Evolutionary conservation across 1,140 invertebrate species (phyloP), one percentile per base, ranked within the genome.

Genomic region (Drosophila melanogaster): DNA sequence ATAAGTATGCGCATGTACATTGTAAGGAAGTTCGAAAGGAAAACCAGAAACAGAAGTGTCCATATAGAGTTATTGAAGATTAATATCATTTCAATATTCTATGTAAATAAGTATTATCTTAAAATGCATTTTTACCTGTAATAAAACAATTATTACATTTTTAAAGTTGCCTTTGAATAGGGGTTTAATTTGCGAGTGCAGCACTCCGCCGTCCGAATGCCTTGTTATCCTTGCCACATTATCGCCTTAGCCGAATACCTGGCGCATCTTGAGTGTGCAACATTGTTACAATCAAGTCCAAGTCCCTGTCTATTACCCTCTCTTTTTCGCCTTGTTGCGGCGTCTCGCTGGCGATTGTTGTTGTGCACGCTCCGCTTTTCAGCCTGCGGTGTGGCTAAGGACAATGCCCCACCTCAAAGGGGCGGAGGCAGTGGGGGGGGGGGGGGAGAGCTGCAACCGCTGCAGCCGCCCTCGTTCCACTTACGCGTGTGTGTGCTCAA

Each of bases 141-240:
- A n/a, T n/a, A n/a, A n/a, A n/a, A n/a, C n/a, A n/a, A n/a, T n/a
- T n/a, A n/a, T n/a, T n/a, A n/a, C n/a, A n/a, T n/a, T n/a, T n/a
- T n/a, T n/a, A n/a, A 7, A 8, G 26, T 7, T 30, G 26, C 26
- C 26, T 30, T 30, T 22, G 19, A 22, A 3, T 22, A 3, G 19
- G 2, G 19, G 19, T 22, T 22, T 30, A 30, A 30, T 8, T 30
- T 30, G 0, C 30, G 30, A 44, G 66, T 56, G 64, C 33, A 41
- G 26, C 12, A 19, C 41, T 56, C 33, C 26, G 43, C 40, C 33
- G 62, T 73, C 59, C 69, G 49, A 70, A 57, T 71, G 66, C 40
- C 79, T 87, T 77, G 84, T 87, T 87, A 89, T 87, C 84, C 84
- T 89, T 87, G 84, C 83, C 84, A 83, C 84, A 89, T 87, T 87